Percentiles rank a stretch among this genome's conserved stretches.
These are phyloP conservation scores for Globia sparganii DNA, from an alignment of 2,888 invertebrate genomes.

Conservation along the genomic window DNA sequence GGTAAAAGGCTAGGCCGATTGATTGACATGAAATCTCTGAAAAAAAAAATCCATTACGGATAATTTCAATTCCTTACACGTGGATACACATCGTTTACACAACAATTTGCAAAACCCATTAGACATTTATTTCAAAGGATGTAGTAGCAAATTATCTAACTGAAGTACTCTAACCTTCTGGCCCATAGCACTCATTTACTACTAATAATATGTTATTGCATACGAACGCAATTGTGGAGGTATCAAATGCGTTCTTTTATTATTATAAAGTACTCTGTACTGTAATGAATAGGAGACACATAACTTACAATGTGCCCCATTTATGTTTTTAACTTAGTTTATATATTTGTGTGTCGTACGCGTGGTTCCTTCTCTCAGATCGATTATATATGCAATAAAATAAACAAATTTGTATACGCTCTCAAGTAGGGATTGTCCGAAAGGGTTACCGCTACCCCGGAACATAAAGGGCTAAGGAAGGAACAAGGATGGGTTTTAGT, in stretches of 20 bases:
- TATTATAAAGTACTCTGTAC: not conserved
- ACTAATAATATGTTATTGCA: conserved; percentile 50
- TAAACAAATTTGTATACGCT: too few species aligned
- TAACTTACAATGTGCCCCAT: not conserved
- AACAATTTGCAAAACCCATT: conserved; percentile 29
- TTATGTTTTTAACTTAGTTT: not conserved
- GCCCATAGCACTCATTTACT: conserved; percentile 41
- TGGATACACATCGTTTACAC: not conserved
- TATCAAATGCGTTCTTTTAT: conserved; percentile 26
- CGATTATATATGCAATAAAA: too few species aligned
- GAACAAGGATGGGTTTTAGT: too few species aligned
- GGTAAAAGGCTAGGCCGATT: not conserved
- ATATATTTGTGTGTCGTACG: not conserved
- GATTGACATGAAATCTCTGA: not conserved
- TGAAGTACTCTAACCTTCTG: conserved; percentile 17
- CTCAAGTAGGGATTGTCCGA: too few species aligned
- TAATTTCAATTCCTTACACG: not conserved
- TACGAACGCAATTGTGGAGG: conserved; percentile 27
- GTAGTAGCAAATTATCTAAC: conserved; percentile 35
- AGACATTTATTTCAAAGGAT: conserved; percentile 23
- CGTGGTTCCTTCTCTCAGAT: too few species aligned
- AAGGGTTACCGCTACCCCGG: too few species aligned
- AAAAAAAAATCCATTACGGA: not conserved
- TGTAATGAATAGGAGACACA: not conserved
- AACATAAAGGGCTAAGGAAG: too few species aligned